These are phyloP conservation scores for Enteromius mattozi DNA, from an alignment of 2,797 vertebrate species.

Conservation along the genomic window DNA sequence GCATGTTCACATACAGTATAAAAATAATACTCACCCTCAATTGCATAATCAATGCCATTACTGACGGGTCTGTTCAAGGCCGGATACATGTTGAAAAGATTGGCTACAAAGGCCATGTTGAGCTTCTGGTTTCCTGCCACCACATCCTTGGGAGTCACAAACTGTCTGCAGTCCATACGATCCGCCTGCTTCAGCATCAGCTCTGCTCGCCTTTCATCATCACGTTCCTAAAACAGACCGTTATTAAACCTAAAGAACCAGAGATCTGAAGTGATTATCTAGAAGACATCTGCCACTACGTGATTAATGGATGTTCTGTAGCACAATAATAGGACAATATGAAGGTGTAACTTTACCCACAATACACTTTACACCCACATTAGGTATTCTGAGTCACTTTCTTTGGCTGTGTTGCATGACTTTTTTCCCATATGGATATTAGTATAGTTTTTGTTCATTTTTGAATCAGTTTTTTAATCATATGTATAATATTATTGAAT, in stretches of 20 bases:
- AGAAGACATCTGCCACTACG: conserved; percentile 8
- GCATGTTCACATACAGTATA: neutral
- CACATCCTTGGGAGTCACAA: conserved; percentile 92
- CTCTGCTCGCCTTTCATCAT: conserved; percentile 86
- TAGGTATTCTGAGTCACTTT: conserved; percentile 16
- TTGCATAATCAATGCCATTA: conserved; percentile 78
- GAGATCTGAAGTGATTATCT: neutral
- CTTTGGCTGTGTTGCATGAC: neutral
- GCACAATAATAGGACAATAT: neutral
- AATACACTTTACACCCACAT: neutral
- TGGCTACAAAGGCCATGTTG: conserved; percentile 95
- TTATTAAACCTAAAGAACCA: conserved; percentile 15
- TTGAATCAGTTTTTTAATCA: no score
- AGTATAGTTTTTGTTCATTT: neutral
- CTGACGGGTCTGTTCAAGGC: conserved; percentile 76
- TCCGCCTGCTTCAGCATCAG: conserved; percentile 93
- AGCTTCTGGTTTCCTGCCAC: conserved; percentile 94
- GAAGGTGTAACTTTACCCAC: neutral
- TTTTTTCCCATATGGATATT: neutral
- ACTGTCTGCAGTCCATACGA: conserved; percentile 92
- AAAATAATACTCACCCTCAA: conserved; percentile 81
- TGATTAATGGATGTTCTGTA: conserved; percentile 9
- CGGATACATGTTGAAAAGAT: conserved; percentile 93
- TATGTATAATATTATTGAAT: no score
- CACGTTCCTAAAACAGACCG: conserved; percentile 79